Percentiles rank a stretch among this genome's conserved stretches.
Conservation (phyloP, 2,888 invertebrate species). For the Troilus luridus region DNA sequence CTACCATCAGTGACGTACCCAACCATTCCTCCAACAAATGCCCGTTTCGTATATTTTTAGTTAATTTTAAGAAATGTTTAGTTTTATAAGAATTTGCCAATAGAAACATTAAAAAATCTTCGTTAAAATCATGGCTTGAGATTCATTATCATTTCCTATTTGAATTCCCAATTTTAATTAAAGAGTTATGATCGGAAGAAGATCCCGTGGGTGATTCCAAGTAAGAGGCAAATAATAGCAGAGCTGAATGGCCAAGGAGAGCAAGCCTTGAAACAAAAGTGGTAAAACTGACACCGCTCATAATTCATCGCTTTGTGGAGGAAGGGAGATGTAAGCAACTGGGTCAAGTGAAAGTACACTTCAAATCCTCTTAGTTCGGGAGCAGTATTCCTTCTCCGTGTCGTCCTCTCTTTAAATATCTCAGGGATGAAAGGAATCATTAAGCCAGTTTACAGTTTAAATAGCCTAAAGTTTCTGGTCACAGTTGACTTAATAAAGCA, state of each 20-base stretch:
- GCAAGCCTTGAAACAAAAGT: neutral
- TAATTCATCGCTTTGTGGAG: neutral
- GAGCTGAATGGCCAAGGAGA: neutral
- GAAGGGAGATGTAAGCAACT: neutral
- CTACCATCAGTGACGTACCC: too few species aligned
- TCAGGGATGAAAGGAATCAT: neutral
- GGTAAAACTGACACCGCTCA: slow-evolving; percentile 14
- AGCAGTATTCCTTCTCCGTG: neutral
- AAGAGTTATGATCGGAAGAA: neutral
- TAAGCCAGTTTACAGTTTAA: neutral
- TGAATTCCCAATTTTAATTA: neutral
- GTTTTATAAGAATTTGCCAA: too few species aligned
- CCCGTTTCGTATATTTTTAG: too few species aligned
- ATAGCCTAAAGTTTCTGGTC: neutral
- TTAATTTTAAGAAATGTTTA: too few species aligned
- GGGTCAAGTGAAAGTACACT: neutral
- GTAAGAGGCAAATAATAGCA: neutral
- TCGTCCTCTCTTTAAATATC: neutral
- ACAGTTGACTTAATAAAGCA: neutral
- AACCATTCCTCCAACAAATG: too few species aligned
- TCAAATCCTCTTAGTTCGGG: neutral
- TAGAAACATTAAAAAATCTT: neutral
- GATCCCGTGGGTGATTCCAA: neutral
- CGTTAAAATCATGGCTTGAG: neutral
- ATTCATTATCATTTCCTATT: neutral